Evolutionary conservation across 2,113 vertebrate genomes (phyloP), one percentile per base, ranked within the genome.

Genomic region (Connochaetes taurinus): DNA sequence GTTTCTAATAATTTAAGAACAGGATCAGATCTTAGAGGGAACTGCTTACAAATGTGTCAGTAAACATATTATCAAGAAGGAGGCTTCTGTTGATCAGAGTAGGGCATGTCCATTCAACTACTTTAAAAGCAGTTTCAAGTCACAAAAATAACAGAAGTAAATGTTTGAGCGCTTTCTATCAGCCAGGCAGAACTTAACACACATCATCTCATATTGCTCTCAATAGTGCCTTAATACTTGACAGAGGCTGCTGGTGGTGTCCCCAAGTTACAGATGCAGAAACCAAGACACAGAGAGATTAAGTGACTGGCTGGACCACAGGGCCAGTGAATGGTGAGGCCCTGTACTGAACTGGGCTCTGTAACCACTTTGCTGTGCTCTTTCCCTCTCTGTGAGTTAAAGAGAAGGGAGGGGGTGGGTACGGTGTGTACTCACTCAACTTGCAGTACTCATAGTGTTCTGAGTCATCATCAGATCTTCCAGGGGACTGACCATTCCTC

Each of bases 81-180:
- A 76, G 36, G 71, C 71, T 78, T 92, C n/a, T 81, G 31, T 67
- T 62, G 74, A 78, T 64, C 33, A 36, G 27, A 45, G 50, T 19
- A 60, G 13, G 40, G 47, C 45, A 40, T 78, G 71, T 36, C 29
- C 43, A n/a, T 58, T 53, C 29, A 94, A 89, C 33, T 58, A 90
- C 58, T 87, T 76, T 67, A 21, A 74, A 74, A 81, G 52, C 40
- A 89, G 85, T 71, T 91, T 67, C n/a, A 33, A 50, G 36, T 95
- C 67, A 80, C 45, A n/a, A 29, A 83, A 64, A 27, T 40, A 15
- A 25, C 27, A 57, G 21, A 47, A 14, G 13, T 31, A 84, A 74
- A 52, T 52, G 52, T 45, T 90, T 64, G 52, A 76, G 8, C 6
- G 14, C 40, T 90, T 86, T 57, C 23, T 36, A 1, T 29, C 36